These are phyloP conservation scores for Geothlypis trichas DNA, from an alignment of 2,113 vertebrate species.

Conservation along the genomic window DNA sequence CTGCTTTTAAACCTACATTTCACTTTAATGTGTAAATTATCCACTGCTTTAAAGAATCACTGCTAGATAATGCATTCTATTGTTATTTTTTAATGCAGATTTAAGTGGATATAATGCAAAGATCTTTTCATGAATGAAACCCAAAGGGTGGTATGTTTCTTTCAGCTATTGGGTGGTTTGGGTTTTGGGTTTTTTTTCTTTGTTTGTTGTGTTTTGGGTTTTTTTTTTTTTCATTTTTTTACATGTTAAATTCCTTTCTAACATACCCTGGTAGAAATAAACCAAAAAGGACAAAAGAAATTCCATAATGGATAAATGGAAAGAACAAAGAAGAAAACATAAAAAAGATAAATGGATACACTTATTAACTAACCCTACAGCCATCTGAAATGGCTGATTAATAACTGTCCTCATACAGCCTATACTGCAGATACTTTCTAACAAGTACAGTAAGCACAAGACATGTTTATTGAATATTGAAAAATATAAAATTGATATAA, in stretches of 20 bases:
- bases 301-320: conserved; percentile 44
- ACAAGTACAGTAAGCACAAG: background rate
- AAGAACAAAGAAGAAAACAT: conserved; percentile 8
- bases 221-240: background rate
- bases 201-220: background rate
- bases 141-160: background rate
- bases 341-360: conserved; percentile 41
- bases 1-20: conserved; percentile 14
- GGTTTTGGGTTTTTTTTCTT: too few relatives aligned
- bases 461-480: conserved; percentile 60
- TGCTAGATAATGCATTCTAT: background rate
- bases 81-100: conserved; percentile 57
- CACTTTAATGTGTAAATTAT: conserved; percentile 59
- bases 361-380: conserved; percentile 40
- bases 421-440: background rate
- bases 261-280: conserved; percentile 20
- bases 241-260: background rate
- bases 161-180: background rate
- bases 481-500: conserved; percentile 54
- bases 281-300: conserved; percentile 37
- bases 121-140: conserved; percentile 14
- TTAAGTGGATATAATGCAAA: conserved; percentile 30
- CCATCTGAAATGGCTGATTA: conserved; percentile 20
- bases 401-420: conserved; percentile 20
- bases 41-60: conserved; percentile 23